phyloP scores from a whole-genome alignment of 2,797 vertebrate species.

The Coluber constrictor region DNA sequence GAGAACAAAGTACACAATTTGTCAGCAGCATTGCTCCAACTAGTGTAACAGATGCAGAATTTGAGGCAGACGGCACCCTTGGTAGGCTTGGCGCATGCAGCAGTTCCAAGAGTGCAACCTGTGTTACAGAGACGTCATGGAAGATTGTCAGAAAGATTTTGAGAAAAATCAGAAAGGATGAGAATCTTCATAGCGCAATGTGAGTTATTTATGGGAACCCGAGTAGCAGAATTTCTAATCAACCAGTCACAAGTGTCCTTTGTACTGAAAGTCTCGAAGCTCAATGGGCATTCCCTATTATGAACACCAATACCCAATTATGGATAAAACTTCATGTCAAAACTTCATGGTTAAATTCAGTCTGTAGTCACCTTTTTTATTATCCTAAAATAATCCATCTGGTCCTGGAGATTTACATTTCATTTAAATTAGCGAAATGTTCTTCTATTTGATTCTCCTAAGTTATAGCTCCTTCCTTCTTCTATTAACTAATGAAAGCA shows the following conservation, averaged over 20 bases:
- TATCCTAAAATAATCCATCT: neutral
- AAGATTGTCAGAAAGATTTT: neutral
- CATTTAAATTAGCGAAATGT: neutral
- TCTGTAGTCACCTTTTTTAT: neutral
- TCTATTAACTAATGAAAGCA: neutral
- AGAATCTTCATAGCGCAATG: too few species aligned
- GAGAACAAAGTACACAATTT: neutral
- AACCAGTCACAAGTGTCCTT: neutral
- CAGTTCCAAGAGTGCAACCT: neutral
- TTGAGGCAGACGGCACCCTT: neutral
- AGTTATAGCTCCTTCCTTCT: neutral
- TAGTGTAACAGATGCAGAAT: neutral
- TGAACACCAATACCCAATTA: neutral
- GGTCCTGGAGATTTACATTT: neutral
- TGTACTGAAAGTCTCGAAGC: neutral
- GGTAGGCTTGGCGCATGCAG: neutral
- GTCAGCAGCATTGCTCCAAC: neutral
- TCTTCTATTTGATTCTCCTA: neutral
- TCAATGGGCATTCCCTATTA: neutral
- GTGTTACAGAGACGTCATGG: neutral
- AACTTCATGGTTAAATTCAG: neutral
- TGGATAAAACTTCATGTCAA: neutral
- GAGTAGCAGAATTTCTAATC: neutral
- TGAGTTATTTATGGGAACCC: too few species aligned
- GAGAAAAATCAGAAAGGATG: neutral